Evolutionary conservation across 1,140 invertebrate genomes (phyloP), one percentile per base, ranked within the genome.

Genomic region (Heterodera schachtii): DNA sequence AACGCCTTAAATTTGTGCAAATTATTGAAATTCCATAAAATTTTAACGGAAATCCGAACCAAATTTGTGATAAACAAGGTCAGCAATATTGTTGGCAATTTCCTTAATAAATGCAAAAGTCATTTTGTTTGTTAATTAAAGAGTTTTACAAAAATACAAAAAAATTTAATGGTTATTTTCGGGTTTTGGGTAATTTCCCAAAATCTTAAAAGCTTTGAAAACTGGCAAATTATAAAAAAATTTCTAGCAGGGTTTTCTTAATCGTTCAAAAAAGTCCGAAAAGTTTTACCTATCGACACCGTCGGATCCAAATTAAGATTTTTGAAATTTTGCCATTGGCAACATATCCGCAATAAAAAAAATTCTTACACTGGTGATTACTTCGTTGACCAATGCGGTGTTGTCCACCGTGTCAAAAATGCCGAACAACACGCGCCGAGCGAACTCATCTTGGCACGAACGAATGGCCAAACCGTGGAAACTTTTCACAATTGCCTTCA

Each of bases 401-500:
- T 98, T 96, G 90, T 98, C 96, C 1, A 96, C 93, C n/a, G 93
- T 92, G 89, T 97, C 95, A 83, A 97, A 93, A 71, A 97, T 91
- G 1, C 94, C 93, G 78, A 97, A 91, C 49, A 98, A 90, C 9
- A 95, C 93, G 31, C 94, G 90, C 89, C 96, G 94, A 0, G 95
- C 95, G 87, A 95, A 93, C 90, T 97, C 95, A 83, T 96, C 95
- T 57, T 92, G 93, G 41, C 93, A 93, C 11, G 96, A 92, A 82
- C 94, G 93, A 13, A 93, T 91, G 3, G 95, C 92, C 90, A 96
- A 93, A 71, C 94, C 94, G 90, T 97, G 96, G 5, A 98, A 92
- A 69, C 88, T 90, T 87, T 93, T 93, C 2, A 93, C 87, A 47
- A 93, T 92, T 16, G 74, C 66, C 84, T 83, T 49, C 16, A 82